Evolutionary conservation across 2,113 vertebrate genomes (phyloP).

Genomic region (Stomatorhinus ivindoensis): DNA sequence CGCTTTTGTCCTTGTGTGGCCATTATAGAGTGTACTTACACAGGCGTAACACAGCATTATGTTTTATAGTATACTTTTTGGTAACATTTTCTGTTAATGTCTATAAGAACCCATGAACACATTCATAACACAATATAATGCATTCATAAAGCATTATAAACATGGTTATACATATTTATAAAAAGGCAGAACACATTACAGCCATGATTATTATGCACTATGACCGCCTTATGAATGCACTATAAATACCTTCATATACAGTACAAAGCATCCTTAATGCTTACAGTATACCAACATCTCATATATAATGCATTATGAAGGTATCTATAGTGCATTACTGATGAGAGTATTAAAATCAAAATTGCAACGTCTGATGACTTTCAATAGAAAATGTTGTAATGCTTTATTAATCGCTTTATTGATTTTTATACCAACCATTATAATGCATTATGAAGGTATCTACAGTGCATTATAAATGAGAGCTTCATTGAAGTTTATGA

Average conservation of each 20-base stretch:
- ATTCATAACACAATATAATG: background rate
- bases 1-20: background rate
- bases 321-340: too few relatives aligned
- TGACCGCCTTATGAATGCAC: background rate
- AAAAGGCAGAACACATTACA: background rate
- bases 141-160: background rate
- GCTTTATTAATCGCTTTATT: background rate
- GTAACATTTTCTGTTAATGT: background rate
- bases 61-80: background rate
- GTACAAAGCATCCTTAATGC: background rate
- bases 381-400: background rate
- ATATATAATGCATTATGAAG: too few relatives aligned
- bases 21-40: background rate
- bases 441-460: background rate
- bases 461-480: background rate
- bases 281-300: too few relatives aligned
- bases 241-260: background rate
- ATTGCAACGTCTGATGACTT: background rate
- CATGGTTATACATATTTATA: background rate
- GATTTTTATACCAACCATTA: background rate
- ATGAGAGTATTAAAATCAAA: background rate
- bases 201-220: background rate
- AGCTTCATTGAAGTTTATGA: background rate
- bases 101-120: background rate
- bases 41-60: background rate